phyloP scores from a whole-genome alignment of 2,888 invertebrate species.

The Oasisia sp. region DNA sequence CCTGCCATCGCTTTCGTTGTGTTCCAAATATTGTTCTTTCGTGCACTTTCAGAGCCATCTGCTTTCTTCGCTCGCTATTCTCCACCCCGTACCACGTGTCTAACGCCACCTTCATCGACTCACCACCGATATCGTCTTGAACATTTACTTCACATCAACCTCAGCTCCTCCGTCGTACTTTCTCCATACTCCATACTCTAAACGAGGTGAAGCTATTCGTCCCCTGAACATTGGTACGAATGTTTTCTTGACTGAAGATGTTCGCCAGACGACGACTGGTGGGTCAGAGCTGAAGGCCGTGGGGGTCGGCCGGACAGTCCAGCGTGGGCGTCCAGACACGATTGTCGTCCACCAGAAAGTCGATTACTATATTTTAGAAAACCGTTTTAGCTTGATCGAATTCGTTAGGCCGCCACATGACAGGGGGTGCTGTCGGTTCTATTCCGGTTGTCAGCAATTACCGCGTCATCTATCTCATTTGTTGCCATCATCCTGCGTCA shows the following conservation, averaged over 20 bases:
- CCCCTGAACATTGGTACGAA: background rate
- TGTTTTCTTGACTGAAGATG: background rate
- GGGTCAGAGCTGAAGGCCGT: background rate
- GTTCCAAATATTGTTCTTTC: too few relatives aligned
- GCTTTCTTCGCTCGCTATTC: too few relatives aligned
- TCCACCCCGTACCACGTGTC: too few relatives aligned
- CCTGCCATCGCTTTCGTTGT: too few relatives aligned
- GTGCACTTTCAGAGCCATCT: too few relatives aligned
- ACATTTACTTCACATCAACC: too few relatives aligned
- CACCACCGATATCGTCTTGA: too few relatives aligned
- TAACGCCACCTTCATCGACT: too few relatives aligned
- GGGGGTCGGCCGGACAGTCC: background rate
- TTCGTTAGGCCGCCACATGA: background rate
- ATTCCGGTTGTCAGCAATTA: slow-evolving; percentile 3
- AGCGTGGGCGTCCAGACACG: background rate
- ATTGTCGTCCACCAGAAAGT: slow-evolving; percentile 3
- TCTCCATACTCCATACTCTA: background rate
- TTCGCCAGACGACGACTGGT: background rate
- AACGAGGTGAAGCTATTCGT: background rate
- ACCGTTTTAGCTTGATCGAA: slow-evolving; percentile 1
- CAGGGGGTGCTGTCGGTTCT: background rate
- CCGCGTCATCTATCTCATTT: slow-evolving; percentile 1
- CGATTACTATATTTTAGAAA: slow-evolving; percentile 6
- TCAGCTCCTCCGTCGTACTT: background rate
- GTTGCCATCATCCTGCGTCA: background rate